Evolutionary conservation across 1,140 invertebrate species (phyloP).

Genomic region (Drosophila nigrodunni): DNA sequence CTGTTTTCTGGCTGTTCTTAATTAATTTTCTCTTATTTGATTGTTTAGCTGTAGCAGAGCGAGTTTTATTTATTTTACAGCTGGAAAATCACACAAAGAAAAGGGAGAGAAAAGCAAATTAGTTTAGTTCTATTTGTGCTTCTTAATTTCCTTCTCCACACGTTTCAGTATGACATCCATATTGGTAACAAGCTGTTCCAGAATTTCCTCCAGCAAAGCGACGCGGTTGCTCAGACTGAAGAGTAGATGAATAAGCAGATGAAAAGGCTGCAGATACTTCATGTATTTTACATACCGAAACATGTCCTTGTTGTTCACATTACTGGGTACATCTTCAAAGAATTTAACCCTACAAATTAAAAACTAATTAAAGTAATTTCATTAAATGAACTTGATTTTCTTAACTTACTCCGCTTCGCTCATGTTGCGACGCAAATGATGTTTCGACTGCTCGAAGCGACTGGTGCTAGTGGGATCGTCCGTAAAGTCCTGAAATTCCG

Average conservation of each 20-base stretch:
- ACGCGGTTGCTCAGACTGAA: slow-evolving; percentile 70
- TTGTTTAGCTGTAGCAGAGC: slow-evolving; percentile 5
- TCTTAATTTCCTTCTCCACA: slow-evolving; percentile 47
- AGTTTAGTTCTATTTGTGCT: slow-evolving; percentile 13
- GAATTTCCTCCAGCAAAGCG: slow-evolving; percentile 63
- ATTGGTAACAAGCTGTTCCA: slow-evolving; percentile 69
- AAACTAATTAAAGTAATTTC: background rate
- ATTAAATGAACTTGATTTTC: background rate
- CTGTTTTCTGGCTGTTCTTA: slow-evolving; percentile 49
- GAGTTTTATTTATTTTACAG: slow-evolving; percentile 4
- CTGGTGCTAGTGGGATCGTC: background rate
- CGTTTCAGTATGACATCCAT: slow-evolving; percentile 72
- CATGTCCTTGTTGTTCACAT: slow-evolving; percentile 51
- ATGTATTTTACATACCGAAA: slow-evolving; percentile 38
- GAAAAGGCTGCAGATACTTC: background rate
- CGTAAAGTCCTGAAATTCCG: background rate
- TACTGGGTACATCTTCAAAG: slow-evolving; percentile 56
- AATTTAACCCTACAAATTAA: slow-evolving; percentile 43
- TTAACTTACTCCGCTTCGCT: slow-evolving; percentile 49
- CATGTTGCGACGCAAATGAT: slow-evolving; percentile 35
- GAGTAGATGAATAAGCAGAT: background rate
- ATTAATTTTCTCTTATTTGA: slow-evolving; percentile 70
- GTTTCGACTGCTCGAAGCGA: slow-evolving; percentile 24
- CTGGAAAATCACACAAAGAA: slow-evolving; percentile 7
- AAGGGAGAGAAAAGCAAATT: background rate